Percentiles rank a stretch among this genome's conserved stretches.
Evolutionary conservation across 1,140 invertebrate genomes (phyloP).

Genomic region (Aphis gossypii): DNA sequence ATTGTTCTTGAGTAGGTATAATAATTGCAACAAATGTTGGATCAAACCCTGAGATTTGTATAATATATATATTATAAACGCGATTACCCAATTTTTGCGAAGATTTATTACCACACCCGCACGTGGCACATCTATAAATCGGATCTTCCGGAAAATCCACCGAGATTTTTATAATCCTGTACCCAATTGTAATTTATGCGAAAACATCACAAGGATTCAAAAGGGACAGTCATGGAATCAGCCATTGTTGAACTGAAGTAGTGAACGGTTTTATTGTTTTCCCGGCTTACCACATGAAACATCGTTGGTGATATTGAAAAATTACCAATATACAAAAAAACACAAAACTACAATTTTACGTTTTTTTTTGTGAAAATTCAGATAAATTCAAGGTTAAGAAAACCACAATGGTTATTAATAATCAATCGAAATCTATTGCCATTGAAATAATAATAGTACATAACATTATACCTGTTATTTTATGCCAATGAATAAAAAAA

Average conservation of each 20-base stretch:
- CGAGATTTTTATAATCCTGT: neutral
- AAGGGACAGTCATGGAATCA: neutral
- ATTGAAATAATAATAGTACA: neutral
- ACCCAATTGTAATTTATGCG: neutral
- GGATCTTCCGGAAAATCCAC: neutral
- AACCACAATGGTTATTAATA: neutral
- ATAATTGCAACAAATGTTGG: neutral
- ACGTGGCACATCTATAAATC: neutral
- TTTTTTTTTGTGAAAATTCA: neutral
- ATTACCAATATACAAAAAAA: neutral
- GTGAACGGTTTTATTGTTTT: neutral
- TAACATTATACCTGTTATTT: neutral
- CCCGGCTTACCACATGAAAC: neutral
- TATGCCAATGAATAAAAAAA: neutral
- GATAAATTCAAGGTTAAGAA: constrained; percentile 7
- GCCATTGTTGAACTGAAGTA: neutral
- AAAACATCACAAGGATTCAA: neutral
- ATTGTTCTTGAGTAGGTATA: neutral
- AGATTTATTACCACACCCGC: neutral
- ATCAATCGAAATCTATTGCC: neutral
- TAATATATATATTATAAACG: neutral
- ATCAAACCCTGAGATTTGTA: neutral
- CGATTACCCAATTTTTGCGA: neutral
- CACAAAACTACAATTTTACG: neutral
- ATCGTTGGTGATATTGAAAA: neutral